These are phyloP conservation scores for Chironomus riparius DNA, from an alignment of 2,888 invertebrate species.

Conservation along the genomic window DNA sequence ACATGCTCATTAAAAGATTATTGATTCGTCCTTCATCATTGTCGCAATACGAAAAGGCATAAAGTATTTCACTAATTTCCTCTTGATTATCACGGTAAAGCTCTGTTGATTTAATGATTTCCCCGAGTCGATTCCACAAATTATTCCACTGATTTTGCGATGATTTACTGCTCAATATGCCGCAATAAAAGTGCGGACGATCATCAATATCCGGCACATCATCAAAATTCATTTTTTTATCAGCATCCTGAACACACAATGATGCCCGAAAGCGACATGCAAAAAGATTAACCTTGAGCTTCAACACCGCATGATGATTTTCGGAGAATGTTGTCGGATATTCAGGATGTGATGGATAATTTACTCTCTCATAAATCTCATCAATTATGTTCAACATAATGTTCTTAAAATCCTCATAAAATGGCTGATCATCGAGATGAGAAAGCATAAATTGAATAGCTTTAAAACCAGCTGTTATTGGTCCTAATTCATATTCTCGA, in stretches of 20 bases:
- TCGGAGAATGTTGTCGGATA: neutral
- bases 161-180: neutral
- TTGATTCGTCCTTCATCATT: neutral
- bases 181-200: slow-evolving; percentile 16
- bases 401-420: neutral
- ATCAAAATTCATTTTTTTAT: neutral
- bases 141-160: neutral
- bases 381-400: neutral
- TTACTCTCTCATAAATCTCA: slow-evolving; percentile 1
- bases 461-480: slow-evolving; percentile 1
- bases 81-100: slow-evolving; percentile 18
- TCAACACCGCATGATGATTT: neutral
- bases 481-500: slow-evolving; percentile 6
- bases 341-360: neutral
- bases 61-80: slow-evolving; percentile 7
- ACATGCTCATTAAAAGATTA: neutral
- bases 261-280: slow-evolving; percentile 6
- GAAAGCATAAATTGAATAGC: slow-evolving; percentile 5
- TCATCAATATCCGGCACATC: neutral
- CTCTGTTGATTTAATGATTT: neutral
- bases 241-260: slow-evolving; percentile 6
- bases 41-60: neutral
- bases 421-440: neutral
- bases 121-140: neutral
- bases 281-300: slow-evolving; percentile 14